phyloP scores from a whole-genome alignment of 2,797 vertebrate species.

The Oophaga sylvatica region DNA sequence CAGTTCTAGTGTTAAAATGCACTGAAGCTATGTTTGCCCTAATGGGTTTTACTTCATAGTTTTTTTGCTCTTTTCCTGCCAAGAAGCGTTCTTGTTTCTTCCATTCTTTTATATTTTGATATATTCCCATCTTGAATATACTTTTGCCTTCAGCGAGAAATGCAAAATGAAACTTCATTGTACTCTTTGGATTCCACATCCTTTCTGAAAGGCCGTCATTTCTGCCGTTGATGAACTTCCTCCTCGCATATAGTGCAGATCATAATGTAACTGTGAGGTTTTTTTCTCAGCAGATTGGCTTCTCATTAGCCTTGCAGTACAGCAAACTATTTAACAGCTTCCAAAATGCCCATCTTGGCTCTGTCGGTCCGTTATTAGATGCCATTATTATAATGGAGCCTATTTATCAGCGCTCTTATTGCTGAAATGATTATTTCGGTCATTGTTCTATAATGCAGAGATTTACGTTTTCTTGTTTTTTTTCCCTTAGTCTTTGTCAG shows the following conservation, averaged over 20 bases:
- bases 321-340: constrained; percentile 18
- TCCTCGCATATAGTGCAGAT: neutral
- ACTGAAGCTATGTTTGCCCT: too few relatives aligned
- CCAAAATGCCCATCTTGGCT: neutral
- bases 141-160: neutral
- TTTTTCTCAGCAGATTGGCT: neutral
- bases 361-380: constrained; percentile 1
- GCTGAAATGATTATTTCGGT: neutral
- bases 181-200: neutral
- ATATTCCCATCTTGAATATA: neutral
- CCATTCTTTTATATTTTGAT: neutral
- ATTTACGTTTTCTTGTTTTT: constrained; percentile 1
- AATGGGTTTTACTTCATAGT: too few relatives aligned
- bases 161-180: neutral
- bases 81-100: too few relatives aligned
- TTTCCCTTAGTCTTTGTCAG: constrained; percentile 87
- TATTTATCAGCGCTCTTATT: neutral
- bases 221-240: neutral
- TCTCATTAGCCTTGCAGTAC: neutral
- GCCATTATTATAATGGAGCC: neutral
- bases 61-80: too few relatives aligned
- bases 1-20: too few relatives aligned
- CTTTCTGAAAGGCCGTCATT: neutral
- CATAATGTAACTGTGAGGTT: neutral
- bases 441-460: constrained; percentile 1